These are phyloP conservation scores for Montipora cactus DNA, from an alignment of 64 coral and sea anemone species.

Conservation along the genomic window DNA sequence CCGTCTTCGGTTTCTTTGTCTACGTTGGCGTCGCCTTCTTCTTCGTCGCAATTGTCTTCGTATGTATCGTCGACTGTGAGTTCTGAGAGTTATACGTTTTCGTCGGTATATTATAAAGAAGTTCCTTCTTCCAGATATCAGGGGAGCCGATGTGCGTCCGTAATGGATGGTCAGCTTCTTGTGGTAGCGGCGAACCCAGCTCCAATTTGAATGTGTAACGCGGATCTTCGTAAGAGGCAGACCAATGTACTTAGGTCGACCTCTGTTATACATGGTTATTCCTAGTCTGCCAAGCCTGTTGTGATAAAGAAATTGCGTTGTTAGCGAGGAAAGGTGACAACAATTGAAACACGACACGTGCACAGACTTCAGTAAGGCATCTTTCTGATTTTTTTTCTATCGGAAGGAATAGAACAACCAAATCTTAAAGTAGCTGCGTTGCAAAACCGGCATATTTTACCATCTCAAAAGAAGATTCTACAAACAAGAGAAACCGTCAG, in stretches of 20 bases:
- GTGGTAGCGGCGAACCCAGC: neutral
- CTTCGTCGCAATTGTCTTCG: constrained; percentile 14
- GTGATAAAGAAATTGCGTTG: neutral
- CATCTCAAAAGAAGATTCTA: no score
- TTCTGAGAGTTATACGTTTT: neutral
- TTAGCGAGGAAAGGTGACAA: neutral
- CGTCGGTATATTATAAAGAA: neutral
- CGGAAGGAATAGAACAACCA: no score
- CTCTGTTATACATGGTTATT: neutral
- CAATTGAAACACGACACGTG: neutral
- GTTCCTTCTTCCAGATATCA: neutral
- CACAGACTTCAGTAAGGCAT: no score
- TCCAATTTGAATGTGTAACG: neutral
- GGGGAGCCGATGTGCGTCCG: neutral
- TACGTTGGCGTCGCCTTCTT: neutral
- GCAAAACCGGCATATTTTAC: no score
- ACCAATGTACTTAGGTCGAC: neutral
- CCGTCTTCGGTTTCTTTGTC: neutral
- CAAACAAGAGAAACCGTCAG: no score
- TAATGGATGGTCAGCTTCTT: neutral
- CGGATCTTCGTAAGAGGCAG: neutral
- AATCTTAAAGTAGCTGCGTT: no score
- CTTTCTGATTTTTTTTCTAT: no score
- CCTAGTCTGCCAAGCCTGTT: neutral
- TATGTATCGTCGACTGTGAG: neutral